Base-by-base conservation (phyloP, 1,140 invertebrate species). In the Homarus americanus region DNA sequence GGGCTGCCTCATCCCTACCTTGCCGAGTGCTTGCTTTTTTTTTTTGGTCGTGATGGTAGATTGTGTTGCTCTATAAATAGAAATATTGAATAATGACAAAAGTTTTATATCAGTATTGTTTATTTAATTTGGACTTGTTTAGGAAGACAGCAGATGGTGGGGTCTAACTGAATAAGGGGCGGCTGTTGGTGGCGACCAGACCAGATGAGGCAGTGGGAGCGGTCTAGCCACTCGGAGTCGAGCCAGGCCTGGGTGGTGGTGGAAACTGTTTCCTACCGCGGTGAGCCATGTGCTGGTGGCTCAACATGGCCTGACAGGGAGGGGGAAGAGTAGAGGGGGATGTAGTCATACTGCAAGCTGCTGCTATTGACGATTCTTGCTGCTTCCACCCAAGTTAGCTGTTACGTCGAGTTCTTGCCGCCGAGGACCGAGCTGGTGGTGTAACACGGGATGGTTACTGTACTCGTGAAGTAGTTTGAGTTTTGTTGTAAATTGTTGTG, bases 181-280 rank as follows among this genome's bases (percentile, higher is more conserved):
- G 53, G 53, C 53, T 20, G 53, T 5, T 66, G 63, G 63, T 69
- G 63, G 63, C 5, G n/a, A 69, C 2, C n/a, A 69, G 63, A 69
- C 63, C 24, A 69, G 63, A 69, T 69, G 63, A 32, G 63, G 53
- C 53, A 63, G 53, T 63, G 53, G 53, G 58, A 63, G 58, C 58
- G 58, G 63, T 69, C n/a, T 28, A 32, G 53, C 53, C 53, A 15
- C 53, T 58, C 53, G 15, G 24, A 58, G 63, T 69, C 1, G 63
- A 32, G 63, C 63, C 63, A 28, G n/a, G 24, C 15, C n/a, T 28
- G 5, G 63, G 63, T 66, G 63, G 63, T 66, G 63, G 63, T 66
- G 63, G 24, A 69, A 69, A 69, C 63, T 32, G 63, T 69, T 69
- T 69, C 63, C 63, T 69, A 69, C n/a, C 12, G 63, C 63, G 63